Conservation (phyloP, 2,888 invertebrate species). For the Nephrotoma flavescens region DNA sequence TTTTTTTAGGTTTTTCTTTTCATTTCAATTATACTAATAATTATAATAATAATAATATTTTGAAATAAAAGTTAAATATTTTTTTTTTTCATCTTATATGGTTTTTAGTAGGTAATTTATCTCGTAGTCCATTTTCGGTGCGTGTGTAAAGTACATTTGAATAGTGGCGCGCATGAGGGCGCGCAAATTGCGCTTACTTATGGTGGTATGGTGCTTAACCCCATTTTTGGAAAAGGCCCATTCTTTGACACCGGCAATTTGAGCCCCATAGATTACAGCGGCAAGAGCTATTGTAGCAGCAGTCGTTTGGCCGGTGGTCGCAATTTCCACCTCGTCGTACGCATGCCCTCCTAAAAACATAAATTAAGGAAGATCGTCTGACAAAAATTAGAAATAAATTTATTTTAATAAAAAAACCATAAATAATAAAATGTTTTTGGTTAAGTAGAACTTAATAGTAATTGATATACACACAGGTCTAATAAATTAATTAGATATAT, state of each 20-base stretch:
- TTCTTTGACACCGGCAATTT: conserved; percentile 76
- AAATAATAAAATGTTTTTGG: neutral
- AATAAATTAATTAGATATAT: neutral
- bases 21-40: neutral
- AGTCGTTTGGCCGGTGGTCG: conserved; percentile 70
- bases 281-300: conserved; percentile 74
- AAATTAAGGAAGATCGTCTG: conserved; percentile 71
- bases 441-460: neutral
- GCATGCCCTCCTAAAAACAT: conserved; percentile 75
- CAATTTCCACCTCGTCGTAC: conserved; percentile 68
- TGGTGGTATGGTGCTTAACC: conserved; percentile 35
- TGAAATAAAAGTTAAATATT: neutral
- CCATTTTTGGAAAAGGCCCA: conserved; percentile 81
- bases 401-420: neutral
- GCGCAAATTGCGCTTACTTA: neutral
- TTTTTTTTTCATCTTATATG: neutral
- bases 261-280: conserved; percentile 81
- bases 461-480: neutral
- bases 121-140: neutral
- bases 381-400: conserved; percentile 19
- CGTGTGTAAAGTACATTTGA: neutral
- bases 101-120: neutral
- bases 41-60: neutral
- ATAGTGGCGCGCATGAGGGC: conserved; percentile 16
- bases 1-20: neutral